Evolutionary conservation across 2,888 invertebrate genomes (phyloP), one percentile per base, ranked within the genome.

Genomic region (Diplazon laetatorius): DNA sequence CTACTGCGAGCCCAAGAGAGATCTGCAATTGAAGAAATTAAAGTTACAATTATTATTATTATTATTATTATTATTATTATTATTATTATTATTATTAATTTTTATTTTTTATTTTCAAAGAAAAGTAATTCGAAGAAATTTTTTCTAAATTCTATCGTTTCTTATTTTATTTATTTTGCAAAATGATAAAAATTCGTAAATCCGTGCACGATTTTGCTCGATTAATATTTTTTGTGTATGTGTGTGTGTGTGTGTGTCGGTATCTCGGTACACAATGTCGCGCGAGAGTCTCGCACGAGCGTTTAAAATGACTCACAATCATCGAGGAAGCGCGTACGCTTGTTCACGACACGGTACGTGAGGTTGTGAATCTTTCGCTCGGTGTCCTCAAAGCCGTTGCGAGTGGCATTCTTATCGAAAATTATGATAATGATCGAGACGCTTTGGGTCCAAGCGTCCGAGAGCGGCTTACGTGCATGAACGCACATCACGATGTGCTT

Each of bases 331-430:
- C 22, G 25, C 12, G 25, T 12, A 52, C n/a, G 25, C 1, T 12
- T 16, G 39, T 18, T 42, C 10, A 46, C 30, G 25, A 46, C 5
- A 6, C n/a, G 6, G 25, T 52, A 22, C 16, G 14, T 52, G 25
- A 52, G 52, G 66, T 66, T 52, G 52, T 52, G 52, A 52, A 66
- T 42, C 66, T 66, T 48, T 25, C 10, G n/a, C 39, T 37, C 8
- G 1, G 39, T 66, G 66, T 9, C 66, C 66, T 66, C 50, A 16
- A 20, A 14, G 14, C 22, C 39, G 42, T 39, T 52, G 66, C 52
- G 66, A 52, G 14, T 22, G 25, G 66, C 37, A 50, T 66, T 42
- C 2, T 4, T 42, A 14, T 16, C 9, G 1, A 20, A 16, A 52
- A 5, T 66, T 52, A 66, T 52, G 52, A 14, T 66, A 39, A 66